Evolutionary conservation across 35 echinoderm and acorn worm genomes (phyloP), one percentile per base, ranked within the genome.

Genomic region (Anneissia japonica): DNA sequence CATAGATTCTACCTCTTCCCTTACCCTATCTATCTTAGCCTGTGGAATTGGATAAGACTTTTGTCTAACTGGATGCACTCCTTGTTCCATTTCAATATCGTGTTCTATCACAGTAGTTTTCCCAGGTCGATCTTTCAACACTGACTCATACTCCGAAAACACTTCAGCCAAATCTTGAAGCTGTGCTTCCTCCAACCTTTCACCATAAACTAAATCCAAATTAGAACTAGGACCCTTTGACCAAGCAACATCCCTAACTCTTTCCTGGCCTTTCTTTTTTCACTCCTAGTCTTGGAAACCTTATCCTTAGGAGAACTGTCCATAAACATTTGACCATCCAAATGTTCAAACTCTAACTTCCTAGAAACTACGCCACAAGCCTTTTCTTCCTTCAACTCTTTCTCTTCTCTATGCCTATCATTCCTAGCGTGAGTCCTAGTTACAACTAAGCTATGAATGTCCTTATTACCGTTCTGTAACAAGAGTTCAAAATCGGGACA

Each of bases 31-130:
- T 75, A 33, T 3, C 37, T 75, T 46, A 34, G 87, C 73, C 38
- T 86, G 83, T 29, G 87, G 87, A 29, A 93, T 37, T 39, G 46
- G 29, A 56, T 93, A 86, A 21, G 92, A 21, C 32, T 34, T 79
- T 72, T 85, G 81, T 32, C 38, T 29, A 32, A 90, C n/a, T 34
- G 88, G 88, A 43, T 13, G 46, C 14, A 55, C 30, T 36, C 40
- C 72, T 77, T 45, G 84, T 17, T 56, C 11, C 38, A 46, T 76
- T 75, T 75, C 26, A 23, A 90, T 80, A 32, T 85, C 31, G 43
- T 85, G 82, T 79, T 46, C 72, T 40, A 84, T 74, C 74, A 85
- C 26, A 36, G 41, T 29, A 31, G 88, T 90, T 46, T 72, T 51
- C 28, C 88, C 88, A 28, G 81, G 83, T 6, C 7, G 3, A 30